A percentile compares a stretch with the other conserved stretches of the same genome.
Conservation (phyloP, 2,113 vertebrate species). For the Microcebus griseorufus region DNA sequence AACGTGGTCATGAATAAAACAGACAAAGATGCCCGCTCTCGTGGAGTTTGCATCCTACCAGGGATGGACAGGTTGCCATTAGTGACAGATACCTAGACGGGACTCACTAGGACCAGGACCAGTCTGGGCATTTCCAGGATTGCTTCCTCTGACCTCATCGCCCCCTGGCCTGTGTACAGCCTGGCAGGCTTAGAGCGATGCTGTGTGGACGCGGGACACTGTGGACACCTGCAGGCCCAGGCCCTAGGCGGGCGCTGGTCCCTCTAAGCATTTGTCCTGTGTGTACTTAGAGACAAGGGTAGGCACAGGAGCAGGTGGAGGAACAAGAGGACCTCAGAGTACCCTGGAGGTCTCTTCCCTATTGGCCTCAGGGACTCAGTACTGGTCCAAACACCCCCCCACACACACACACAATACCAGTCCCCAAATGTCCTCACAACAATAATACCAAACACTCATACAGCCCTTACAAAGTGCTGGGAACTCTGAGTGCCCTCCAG, state of each 20-base stretch:
- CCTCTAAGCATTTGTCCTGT: neutral
- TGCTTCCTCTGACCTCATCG: too few species aligned
- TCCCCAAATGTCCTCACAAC: neutral
- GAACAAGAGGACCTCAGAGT: neutral
- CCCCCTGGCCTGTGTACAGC: neutral
- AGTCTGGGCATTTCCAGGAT: neutral
- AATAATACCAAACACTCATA: neutral
- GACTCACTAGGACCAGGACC: neutral
- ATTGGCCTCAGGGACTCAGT: neutral
- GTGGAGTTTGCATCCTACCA: rapidly evolving
- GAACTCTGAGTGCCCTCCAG: too few species aligned
- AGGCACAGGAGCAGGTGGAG: neutral
- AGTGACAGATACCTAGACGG: neutral
- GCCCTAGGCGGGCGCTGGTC: rapidly evolving
- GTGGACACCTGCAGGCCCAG: rapidly evolving
- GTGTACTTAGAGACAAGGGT: neutral
- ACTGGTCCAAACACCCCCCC: neutral
- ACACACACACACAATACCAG: neutral
- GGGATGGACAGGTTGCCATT: too few species aligned
- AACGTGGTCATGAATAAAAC: neutral
- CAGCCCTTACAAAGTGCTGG: rapidly evolving
- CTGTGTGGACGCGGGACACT: rapidly evolving
- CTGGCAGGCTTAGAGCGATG: rapidly evolving
- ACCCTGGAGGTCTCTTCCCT: neutral
- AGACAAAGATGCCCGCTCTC: neutral